Conservation (phyloP, 1,140 invertebrate genomes). For the Drosophila bocqueti region DNA sequence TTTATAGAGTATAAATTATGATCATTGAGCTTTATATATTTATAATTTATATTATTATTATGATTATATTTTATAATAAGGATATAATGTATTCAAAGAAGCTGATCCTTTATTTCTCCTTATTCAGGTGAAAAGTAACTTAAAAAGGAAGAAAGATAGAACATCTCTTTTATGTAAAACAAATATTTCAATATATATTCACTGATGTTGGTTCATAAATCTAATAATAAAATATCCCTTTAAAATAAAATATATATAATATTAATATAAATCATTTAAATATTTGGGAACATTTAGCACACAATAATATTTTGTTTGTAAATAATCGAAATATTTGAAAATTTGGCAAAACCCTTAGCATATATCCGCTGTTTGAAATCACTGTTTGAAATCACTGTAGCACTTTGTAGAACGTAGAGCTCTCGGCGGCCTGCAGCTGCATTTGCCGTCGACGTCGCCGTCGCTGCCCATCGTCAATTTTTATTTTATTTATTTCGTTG, state of each 20-base stretch:
- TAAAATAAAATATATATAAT: no score
- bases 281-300: no score
- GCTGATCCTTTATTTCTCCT: not conserved
- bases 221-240: no score
- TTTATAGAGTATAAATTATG: no score
- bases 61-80: no score
- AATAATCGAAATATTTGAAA: not conserved
- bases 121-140: no score
- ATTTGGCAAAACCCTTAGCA: not conserved
- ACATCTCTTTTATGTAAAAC: not conserved
- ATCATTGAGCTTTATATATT: no score
- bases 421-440: slow-evolving; percentile 42
- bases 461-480: slow-evolving; percentile 56
- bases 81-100: no score
- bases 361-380: not conserved
- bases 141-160: not conserved
- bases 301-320: not conserved
- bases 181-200: not conserved
- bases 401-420: slow-evolving; percentile 38
- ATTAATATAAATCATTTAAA: no score
- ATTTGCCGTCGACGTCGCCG: slow-evolving; percentile 42
- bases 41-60: no score
- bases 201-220: no score
- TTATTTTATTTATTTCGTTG: slow-evolving; percentile 48
- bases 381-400: slow-evolving; percentile 35